These are phyloP conservation scores for Drosophila repleta DNA, from an alignment of 1,140 invertebrate species.

Conservation along the genomic window DNA sequence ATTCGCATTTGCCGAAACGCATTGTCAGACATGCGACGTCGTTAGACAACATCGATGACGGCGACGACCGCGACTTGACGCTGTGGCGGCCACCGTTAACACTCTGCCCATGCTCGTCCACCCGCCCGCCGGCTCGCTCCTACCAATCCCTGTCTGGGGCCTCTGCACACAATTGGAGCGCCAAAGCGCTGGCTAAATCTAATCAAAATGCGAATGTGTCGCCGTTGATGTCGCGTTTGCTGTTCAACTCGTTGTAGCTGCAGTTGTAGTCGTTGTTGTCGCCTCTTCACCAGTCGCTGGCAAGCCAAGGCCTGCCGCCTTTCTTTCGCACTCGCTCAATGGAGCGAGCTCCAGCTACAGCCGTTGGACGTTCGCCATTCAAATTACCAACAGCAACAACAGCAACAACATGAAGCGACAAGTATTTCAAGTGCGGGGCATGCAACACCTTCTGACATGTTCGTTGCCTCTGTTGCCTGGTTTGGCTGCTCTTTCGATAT, in stretches of 20 bases:
- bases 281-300: conserved; percentile 54
- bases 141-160: conserved; percentile 5
- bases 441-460: conserved; percentile 78
- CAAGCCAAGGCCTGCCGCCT: conserved; percentile 39
- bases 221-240: conserved; percentile 39
- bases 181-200: conserved; percentile 72
- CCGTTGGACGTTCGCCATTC: conserved; percentile 57
- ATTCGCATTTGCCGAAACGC: conserved; percentile 68
- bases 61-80: conserved; percentile 28
- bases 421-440: conserved; percentile 76
- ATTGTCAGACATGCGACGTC: conserved; percentile 62
- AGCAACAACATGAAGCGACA: conserved; percentile 43
- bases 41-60: conserved; percentile 53
- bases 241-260: conserved; percentile 47
- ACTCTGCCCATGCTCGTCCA: conserved; percentile 25
- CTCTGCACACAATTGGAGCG: conserved; percentile 66
- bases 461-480: conserved; percentile 45
- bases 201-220: conserved; percentile 75
- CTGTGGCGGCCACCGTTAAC: conserved; percentile 39
- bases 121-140: neutral
- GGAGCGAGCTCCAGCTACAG: conserved; percentile 19
- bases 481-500: conserved; percentile 8
- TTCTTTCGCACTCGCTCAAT: conserved; percentile 57
- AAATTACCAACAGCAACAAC: conserved; percentile 61
- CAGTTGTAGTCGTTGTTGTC: conserved; percentile 46